Evolutionary conservation across 2,113 vertebrate species (phyloP), one percentile per base, ranked within the genome.

Genomic region (Melanerpes aurifrons): DNA sequence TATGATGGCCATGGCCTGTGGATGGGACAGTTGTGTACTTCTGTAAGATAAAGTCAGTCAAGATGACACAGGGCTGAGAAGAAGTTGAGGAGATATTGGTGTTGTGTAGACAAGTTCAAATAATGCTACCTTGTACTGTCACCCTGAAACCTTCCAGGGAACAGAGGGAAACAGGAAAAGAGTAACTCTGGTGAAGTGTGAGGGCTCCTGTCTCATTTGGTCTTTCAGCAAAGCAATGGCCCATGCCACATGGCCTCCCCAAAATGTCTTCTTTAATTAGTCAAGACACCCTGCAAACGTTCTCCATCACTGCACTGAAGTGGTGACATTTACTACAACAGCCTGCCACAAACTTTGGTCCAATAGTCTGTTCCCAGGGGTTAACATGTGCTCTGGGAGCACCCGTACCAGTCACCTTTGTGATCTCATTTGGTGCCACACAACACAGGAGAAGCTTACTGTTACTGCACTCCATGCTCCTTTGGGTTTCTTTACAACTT

Each of bases 281-380:
- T 74, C 79, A 93, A 90, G 88, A 86, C 53, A 82, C 67, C 20
- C 82, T 81, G 75, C 70, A 76, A 94, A 73, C 80, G 68, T 86
- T 94, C 67, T 71, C 43, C 32, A 24, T 66, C 79, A 15, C 40
- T 80, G 50, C 61, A 20, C 7, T 59, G 78, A 66, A 68, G 63
- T 18, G 45, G 31, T 25, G 50, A 37, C 12, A 24, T 64, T 93
- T 81, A n/a, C 80, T 79, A 6, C 24, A 74, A 71, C 28, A 87
- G 48, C 37, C 79, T 77, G 54, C 14, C 32, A 3, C 82, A 76
- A 68, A 24, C 6, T 20, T 37, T 70, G 70, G 37, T 31, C 73
- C 53, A 35, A 10, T 3, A 45, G 10, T 63, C 61, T 83, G 8
- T 54, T 73, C 66, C 37, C 7, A 73, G 40, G 80, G 45, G 21